Conservation (phyloP, 1,140 invertebrate species). For the Calycopis cecrops region DNA sequence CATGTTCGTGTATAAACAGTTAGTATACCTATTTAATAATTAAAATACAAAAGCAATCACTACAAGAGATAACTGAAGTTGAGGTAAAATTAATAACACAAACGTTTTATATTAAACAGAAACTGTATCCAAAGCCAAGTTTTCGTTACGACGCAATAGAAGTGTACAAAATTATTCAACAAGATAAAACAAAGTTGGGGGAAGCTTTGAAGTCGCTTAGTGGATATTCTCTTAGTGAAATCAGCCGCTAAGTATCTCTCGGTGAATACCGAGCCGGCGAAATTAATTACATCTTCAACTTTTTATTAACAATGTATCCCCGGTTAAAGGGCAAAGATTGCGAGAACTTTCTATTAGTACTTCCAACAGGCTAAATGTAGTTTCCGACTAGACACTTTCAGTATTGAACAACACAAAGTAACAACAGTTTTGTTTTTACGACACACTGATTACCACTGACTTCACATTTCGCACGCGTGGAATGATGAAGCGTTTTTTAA, state of each 20-base stretch:
- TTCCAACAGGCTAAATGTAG: background rate
- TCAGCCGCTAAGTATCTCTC: slow-evolving; percentile 7
- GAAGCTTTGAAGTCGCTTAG: slow-evolving; percentile 4
- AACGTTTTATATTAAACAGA: slow-evolving; percentile 1
- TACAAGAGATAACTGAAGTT: too few relatives aligned
- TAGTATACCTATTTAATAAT: too few relatives aligned
- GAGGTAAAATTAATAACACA: slow-evolving; percentile 4
- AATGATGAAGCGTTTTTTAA: too few relatives aligned
- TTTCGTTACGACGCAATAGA: background rate
- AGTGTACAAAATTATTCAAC: slow-evolving; percentile 9
- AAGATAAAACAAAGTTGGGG: background rate
- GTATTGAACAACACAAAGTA: too few relatives aligned
- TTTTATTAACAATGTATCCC: slow-evolving; percentile 8
- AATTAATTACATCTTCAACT: slow-evolving; percentile 6
- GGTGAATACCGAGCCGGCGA: background rate
- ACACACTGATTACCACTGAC: too few relatives aligned
- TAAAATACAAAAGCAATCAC: too few relatives aligned
- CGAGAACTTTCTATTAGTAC: background rate
- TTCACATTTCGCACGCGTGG: too few relatives aligned
- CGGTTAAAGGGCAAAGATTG: slow-evolving; percentile 3
- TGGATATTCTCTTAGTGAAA: slow-evolving; percentile 6
- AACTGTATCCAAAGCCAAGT: background rate
- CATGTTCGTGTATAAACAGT: too few relatives aligned
- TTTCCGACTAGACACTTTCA: background rate
- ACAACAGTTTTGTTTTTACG: too few relatives aligned